phyloP scores from a whole-genome alignment of 1,140 invertebrate species.

The Leguminivora glycinivorella region DNA sequence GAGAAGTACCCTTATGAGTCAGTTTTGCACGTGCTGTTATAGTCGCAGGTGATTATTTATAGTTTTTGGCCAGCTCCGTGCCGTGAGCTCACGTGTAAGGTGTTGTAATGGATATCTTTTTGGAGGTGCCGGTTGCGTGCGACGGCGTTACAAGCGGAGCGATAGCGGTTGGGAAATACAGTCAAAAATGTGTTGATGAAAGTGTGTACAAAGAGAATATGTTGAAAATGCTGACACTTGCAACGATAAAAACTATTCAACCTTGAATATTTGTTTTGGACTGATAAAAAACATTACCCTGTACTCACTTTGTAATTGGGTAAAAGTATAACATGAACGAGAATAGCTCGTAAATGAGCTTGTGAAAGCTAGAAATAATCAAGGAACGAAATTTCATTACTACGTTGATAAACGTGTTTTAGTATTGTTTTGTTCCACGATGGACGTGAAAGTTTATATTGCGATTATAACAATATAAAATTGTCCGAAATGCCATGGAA shows the following conservation, averaged over 20 bases:
- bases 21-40: neutral
- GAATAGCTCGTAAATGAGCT: too few relatives aligned
- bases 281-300: too few relatives aligned
- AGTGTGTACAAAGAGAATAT: too few relatives aligned
- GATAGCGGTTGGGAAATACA: slow-evolving; percentile 3
- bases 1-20: neutral
- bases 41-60: neutral
- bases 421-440: too few relatives aligned
- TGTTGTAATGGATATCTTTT: slow-evolving; percentile 10
- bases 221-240: neutral
- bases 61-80: slow-evolving; percentile 3
- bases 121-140: neutral
- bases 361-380: too few relatives aligned
- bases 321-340: too few relatives aligned
- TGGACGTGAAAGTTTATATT: too few relatives aligned
- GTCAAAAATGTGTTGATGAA: neutral
- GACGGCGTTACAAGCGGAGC: slow-evolving; percentile 2
- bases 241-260: neutral
- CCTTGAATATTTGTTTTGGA: too few relatives aligned
- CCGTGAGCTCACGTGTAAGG: neutral
- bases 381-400: too few relatives aligned
- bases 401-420: too few relatives aligned
- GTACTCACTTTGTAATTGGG: neutral
- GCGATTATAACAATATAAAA: too few relatives aligned
- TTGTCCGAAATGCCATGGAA: too few relatives aligned